Evolutionary conservation across 2,113 vertebrate species (phyloP), one percentile per base, ranked within the genome.

Genomic region (Vireo altiloquus): DNA sequence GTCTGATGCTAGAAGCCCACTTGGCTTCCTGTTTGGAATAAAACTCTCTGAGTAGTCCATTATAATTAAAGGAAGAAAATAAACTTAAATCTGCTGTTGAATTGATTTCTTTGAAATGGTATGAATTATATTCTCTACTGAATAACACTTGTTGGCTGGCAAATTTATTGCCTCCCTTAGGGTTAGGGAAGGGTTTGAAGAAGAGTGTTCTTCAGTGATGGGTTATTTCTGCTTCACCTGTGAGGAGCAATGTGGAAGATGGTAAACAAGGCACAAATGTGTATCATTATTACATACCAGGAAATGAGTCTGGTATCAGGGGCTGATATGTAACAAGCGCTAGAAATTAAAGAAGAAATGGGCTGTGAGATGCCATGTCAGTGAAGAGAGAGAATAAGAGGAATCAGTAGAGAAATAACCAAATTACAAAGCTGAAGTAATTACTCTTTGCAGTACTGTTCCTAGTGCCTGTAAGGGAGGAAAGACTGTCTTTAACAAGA

Each of bases 11-110:
- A 46, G 35, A 37, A 84, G 7, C 11, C 19, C 18, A 6, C 15
- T 39, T 46, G 39, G 35, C 7, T 13, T 68, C 18, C 39, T 37
- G 13, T 0, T 0, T 42, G 59, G 63, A 70, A n/a, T 6, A 64
- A 74, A 57, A 7, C 13, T 21, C 42, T 68, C 63, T 64, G 7
- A 13, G 11, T 31, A 30, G n/a, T 23, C 28, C 8, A 4, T 40
- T 59, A 17, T 25, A 44, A 64, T n/a, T 24, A n/a, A 21, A 39
- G 9, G 3, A 74, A 40, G 28, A 68, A 80, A 87, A 60, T 28
- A 66, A 42, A 14, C 30, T 35, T 25, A 65, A 69, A 15, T 66
- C 19, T 52, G 57, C 54, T 27, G 28, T 8, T 44, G 8, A 44
- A 8, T 16, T 59, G 37, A 53, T 63, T 66, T 68, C 27, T 68